Percentiles rank a stretch among this genome's conserved stretches.
phyloP scores from a whole-genome alignment of 2,113 vertebrate species.

The Poeciliopsis occidentalis region DNA sequence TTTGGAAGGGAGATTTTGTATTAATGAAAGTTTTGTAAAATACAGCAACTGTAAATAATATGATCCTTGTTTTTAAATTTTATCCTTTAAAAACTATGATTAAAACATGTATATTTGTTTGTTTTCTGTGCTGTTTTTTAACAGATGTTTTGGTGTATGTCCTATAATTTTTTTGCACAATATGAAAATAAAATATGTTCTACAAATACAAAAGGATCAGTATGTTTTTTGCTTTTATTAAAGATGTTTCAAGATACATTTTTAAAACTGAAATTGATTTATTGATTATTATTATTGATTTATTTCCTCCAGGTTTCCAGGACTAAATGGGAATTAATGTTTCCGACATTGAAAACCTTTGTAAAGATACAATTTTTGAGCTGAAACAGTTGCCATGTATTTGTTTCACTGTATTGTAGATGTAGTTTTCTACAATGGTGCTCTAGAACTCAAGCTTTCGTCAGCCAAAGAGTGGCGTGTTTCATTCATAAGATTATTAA shows the following conservation, averaged over 20 bases:
- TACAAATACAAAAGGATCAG: conserved; percentile 20
- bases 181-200: conserved; percentile 70
- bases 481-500: too few species aligned
- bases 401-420: not conserved
- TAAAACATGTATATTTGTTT: conserved; percentile 50
- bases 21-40: conserved; percentile 68
- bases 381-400: not conserved
- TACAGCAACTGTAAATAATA: conserved; percentile 76
- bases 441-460: not conserved
- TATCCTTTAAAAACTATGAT: conserved; percentile 53
- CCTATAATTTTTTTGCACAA: conserved; percentile 76
- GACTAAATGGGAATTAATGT: not conserved
- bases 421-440: not conserved
- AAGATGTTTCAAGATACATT: not conserved
- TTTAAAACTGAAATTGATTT: not conserved
- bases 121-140: conserved; percentile 50
- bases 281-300: not conserved
- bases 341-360: not conserved
- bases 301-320: not conserved
- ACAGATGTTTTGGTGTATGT: conserved; percentile 44
- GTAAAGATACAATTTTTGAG: not conserved
- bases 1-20: conserved; percentile 19
- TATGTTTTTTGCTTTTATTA: conserved; percentile 22
- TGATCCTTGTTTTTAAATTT: conserved; percentile 50
- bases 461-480: not conserved